These are phyloP conservation scores for Darevskia nairensis DNA, from an alignment of 2,797 vertebrate genomes.

Conservation along the genomic window DNA sequence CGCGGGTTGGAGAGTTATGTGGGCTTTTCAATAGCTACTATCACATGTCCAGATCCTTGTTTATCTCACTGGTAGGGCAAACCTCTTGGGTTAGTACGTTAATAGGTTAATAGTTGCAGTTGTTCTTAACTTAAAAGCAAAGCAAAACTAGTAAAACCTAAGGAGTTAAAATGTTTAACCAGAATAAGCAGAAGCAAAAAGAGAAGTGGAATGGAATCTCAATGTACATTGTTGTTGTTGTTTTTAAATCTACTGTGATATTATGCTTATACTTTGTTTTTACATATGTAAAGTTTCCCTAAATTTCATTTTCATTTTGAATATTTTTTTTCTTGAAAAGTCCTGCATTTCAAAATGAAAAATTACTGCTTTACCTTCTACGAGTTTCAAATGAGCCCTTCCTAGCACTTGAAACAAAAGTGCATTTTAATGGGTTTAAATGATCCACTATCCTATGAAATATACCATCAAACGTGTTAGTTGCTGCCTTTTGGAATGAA, in stretches of 20 bases:
- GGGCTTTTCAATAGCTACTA: not conserved
- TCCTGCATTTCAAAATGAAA: not conserved
- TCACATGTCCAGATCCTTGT: not conserved
- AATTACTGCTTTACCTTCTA: not conserved
- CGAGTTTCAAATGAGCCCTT: not conserved
- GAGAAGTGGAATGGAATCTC: not conserved
- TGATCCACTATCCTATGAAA: constrained; percentile 14
- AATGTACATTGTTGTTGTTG: not conserved
- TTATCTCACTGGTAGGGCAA: not conserved
- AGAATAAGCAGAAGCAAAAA: not conserved
- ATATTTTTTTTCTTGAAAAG: not conserved
- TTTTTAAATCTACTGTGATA: not conserved
- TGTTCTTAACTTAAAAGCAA: not conserved
- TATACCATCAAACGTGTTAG: not conserved
- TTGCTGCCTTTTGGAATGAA: constrained; percentile 16
- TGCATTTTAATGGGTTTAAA: not conserved
- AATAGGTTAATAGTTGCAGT: not conserved
- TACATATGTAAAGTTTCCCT: not conserved
- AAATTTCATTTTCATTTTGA: not conserved
- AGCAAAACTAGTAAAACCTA: not conserved
- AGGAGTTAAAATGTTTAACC: not conserved
- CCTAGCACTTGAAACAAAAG: not conserved
- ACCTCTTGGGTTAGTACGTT: not conserved
- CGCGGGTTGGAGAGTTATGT: not conserved
- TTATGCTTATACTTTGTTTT: not conserved